Evolutionary conservation across 2,888 invertebrate species (phyloP).

Genomic region (Volucella bombylans): DNA sequence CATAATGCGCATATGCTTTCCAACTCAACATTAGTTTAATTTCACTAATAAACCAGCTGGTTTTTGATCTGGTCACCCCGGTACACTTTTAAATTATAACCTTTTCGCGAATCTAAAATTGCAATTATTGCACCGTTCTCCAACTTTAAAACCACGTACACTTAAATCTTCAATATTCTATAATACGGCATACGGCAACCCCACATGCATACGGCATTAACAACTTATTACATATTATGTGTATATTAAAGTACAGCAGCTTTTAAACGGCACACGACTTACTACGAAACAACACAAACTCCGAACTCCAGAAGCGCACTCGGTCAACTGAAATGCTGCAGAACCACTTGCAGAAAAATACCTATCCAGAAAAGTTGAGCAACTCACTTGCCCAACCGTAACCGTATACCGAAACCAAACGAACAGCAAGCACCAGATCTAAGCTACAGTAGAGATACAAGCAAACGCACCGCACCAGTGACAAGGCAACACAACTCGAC

Average conservation of each 20-base stretch:
- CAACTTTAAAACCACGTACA: slow-evolving; percentile 46
- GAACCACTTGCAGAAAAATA: slow-evolving; percentile 68
- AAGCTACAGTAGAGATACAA: not conserved
- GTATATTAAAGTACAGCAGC: slow-evolving; percentile 6
- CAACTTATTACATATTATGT: slow-evolving; percentile 21
- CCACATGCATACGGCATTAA: slow-evolving; percentile 35
- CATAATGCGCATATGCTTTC: slow-evolving; percentile 31
- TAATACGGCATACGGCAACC: slow-evolving; percentile 36
- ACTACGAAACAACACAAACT: slow-evolving; percentile 40
- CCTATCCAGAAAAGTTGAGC: slow-evolving; percentile 41
- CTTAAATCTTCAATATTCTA: slow-evolving; percentile 50
- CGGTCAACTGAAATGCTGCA: slow-evolving; percentile 68
- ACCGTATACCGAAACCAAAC: slow-evolving; percentile 12
- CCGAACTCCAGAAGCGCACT: slow-evolving; percentile 69
- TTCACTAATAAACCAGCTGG: slow-evolving; percentile 56
- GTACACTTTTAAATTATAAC: slow-evolving; percentile 21
- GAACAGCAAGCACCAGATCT: not conserved
- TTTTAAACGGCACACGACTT: slow-evolving; percentile 37
- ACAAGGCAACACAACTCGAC: slow-evolving; percentile 26
- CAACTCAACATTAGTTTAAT: slow-evolving; percentile 39
- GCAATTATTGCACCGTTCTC: slow-evolving; percentile 38
- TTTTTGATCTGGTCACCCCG: slow-evolving; percentile 17
- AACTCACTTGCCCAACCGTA: slow-evolving; percentile 38
- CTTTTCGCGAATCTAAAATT: slow-evolving; percentile 37
- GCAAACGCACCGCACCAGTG: not conserved